Conservation (phyloP, 30 jellyfish, hydroid and myxozoan species). For the Haliclystus octoradiatus region DNA sequence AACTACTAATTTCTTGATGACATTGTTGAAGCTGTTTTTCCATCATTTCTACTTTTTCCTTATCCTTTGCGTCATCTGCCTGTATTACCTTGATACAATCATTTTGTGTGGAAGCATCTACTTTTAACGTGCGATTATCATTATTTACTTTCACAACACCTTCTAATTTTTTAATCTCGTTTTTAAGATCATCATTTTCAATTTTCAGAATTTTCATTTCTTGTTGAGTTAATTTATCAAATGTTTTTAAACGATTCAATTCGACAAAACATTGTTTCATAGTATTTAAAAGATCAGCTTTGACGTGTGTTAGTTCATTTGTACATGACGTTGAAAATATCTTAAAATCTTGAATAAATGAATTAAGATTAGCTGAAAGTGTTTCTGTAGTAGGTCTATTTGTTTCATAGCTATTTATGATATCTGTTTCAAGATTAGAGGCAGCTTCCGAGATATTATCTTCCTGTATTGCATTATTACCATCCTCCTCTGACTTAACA, state of each 20-base stretch:
- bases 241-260: neutral
- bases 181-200: neutral
- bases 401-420: too few relatives aligned
- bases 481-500: too few relatives aligned
- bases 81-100: too few relatives aligned
- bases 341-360: too few relatives aligned
- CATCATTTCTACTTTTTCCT: slow-evolving; percentile 14
- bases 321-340: too few relatives aligned
- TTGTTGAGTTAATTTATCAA: neutral
- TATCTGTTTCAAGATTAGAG: neutral
- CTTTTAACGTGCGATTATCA: too few relatives aligned
- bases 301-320: too few relatives aligned
- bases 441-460: slow-evolving; percentile 1
- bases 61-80: neutral
- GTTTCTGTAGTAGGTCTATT: too few relatives aligned
- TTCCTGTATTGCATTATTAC: too few relatives aligned
- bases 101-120: too few relatives aligned
- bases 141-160: too few relatives aligned
- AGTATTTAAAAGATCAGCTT: neutral
- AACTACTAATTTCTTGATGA: slow-evolving; percentile 1
- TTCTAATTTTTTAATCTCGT: slow-evolving; percentile 7
- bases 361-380: too few relatives aligned
- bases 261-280: neutral
- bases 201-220: neutral
- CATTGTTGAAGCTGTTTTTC: slow-evolving; percentile 1